Base-by-base conservation (phyloP, 2,888 invertebrate genomes). In the Thyatira batis region DNA sequence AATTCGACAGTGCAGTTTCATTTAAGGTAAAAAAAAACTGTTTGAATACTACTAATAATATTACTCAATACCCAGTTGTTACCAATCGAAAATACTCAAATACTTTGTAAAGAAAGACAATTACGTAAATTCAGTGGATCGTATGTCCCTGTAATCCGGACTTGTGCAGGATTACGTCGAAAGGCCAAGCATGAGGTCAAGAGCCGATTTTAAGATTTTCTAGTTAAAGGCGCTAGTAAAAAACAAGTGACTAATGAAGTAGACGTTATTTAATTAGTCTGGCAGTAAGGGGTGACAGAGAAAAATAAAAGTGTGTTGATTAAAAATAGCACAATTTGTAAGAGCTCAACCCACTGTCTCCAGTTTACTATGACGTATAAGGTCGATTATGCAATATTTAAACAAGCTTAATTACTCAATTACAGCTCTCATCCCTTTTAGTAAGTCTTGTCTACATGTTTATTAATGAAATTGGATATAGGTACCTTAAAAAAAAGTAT, bases 191-290 rank as follows among this genome's bases (percentile, higher is more conserved):
- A 58, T 50, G 20, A 51, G 56, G 44, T 45, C 54, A 56, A 50
- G 53, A 49, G 52, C 39, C 25, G 43, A 8, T 45, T 51, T 45
- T 49, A 55, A 39, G 45, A 57, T 43, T 49, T 51, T 50, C 49
- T 30, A 49, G 43, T 50, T 55, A 43, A 49, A 53, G 54, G 44
- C 45, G 53, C 43, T 49, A 58, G 58, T 66, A 57, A 65, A 67
- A 64, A 44, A 66, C 62, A 60, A 65, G 58, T 64, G 63, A 58
- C 53, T 67, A 69, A 69, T 70, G 66, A 69, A 73, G 60, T 71
- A 55, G 51, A 61, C 61, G 60, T 59, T 65, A 67, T 64, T 61
- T 69, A 64, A 71, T 73, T 69, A 70, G 61, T 58, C 55, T 52
- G 58, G 58, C 60, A 55, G 54, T 60, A 54, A 50, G 54, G 51